A percentile compares a stretch with the other conserved stretches of the same genome.
Conservation (phyloP, 2,888 invertebrate species). For the Cremastinae sp. region DNA sequence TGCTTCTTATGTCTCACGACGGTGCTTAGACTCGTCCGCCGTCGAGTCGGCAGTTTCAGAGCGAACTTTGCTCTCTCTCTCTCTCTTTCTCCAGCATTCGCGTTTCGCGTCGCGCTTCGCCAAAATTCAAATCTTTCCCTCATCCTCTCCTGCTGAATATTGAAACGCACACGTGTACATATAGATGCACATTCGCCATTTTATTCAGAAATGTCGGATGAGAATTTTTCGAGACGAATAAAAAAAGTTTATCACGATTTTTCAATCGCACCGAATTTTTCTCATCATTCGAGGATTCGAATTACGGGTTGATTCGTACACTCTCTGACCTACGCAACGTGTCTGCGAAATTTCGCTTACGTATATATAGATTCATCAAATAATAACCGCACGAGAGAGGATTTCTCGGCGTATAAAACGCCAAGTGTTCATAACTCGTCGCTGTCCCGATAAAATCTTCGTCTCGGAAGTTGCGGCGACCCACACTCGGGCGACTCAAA, state of each 20-base stretch:
- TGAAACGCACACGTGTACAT: conserved; percentile 12
- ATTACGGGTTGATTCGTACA: conserved; percentile 41
- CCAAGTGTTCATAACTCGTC: conserved; percentile 52
- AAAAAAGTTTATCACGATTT: no score
- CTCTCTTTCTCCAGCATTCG: conserved; percentile 61
- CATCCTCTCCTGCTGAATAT: conserved; percentile 40
- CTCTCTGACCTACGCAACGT: conserved; percentile 48
- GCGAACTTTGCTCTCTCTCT: no score
- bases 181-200: no score
- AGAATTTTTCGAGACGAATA: conserved; percentile 5
- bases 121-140: conserved; percentile 62
- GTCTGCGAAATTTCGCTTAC: background rate
- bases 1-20: conserved; percentile 67
- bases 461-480: conserved; percentile 38
- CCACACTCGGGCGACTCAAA: background rate
- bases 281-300: conserved; percentile 18
- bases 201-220: conserved; percentile 16
- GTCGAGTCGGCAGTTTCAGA: no score
- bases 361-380: conserved; percentile 27
- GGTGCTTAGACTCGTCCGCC: conserved; percentile 61
- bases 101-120: conserved; percentile 51
- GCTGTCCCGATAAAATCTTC: conserved; percentile 53
- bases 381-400: conserved; percentile 9
- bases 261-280: no score
- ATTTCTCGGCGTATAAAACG: conserved; percentile 32